Conservation (phyloP, 1,140 invertebrate species). For the Rhopalosiphum padi region DNA sequence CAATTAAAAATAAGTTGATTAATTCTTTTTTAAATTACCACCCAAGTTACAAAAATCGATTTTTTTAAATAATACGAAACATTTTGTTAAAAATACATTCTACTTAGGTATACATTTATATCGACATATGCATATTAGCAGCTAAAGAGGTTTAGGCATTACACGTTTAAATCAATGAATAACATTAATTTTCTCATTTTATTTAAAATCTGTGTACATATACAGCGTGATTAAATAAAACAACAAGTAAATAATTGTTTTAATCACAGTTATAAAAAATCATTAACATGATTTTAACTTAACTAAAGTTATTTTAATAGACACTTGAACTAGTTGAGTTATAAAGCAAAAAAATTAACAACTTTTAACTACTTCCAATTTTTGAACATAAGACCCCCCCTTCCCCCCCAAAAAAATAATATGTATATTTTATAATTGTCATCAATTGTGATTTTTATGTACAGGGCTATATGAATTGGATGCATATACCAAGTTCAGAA, state of each 20-base stretch:
- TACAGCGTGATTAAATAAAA: neutral
- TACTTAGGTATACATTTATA: neutral
- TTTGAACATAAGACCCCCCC: too few relatives aligned
- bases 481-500: conserved; percentile 64
- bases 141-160: neutral
- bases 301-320: too few relatives aligned
- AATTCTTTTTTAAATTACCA: neutral
- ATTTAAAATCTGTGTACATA: neutral
- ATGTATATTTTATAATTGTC: neutral
- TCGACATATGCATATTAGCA: neutral
- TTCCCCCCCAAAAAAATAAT: neutral
- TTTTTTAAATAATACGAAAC: neutral
- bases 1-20: neutral
- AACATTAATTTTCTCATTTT: neutral
- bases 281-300: neutral
- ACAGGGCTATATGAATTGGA: conserved; percentile 70
- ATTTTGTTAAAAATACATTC: neutral
- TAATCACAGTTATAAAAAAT: neutral
- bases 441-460: conserved; percentile 58
- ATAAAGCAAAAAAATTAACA: neutral
- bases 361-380: neutral
- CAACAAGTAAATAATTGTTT: neutral
- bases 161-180: neutral
- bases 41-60: too few relatives aligned
- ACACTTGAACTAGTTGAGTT: neutral